Conservation (phyloP, 2,113 vertebrate genomes). For the Misgurnus mizolepis region DNA sequence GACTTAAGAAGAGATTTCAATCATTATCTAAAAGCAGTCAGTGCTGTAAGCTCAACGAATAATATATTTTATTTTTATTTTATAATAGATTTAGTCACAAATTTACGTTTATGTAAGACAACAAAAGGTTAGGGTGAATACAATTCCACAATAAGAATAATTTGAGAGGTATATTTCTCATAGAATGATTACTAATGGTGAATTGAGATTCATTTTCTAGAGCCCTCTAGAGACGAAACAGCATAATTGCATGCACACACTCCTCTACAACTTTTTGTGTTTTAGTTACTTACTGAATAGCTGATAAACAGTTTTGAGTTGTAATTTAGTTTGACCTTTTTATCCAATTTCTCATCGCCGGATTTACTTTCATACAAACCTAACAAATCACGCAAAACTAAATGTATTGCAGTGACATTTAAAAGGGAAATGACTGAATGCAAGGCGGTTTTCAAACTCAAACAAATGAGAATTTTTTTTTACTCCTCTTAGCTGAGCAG, state of each 20-base stretch:
- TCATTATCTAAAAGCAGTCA: neutral
- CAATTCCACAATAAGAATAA: neutral
- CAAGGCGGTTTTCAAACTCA: neutral
- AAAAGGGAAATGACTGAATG: slow-evolving; percentile 2
- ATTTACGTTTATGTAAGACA: neutral
- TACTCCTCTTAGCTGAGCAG: neutral
- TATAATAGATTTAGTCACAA: neutral
- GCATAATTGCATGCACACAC: slow-evolving; percentile 39
- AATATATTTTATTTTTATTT: too few relatives aligned
- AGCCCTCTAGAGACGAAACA: slow-evolving; percentile 33
- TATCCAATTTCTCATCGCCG: neutral
- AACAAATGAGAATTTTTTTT: neutral
- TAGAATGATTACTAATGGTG: neutral
- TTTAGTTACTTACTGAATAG: neutral
- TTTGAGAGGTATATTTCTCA: neutral
- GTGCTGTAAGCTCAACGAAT: neutral
- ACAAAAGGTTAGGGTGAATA: neutral
- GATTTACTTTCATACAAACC: slow-evolving; percentile 16
- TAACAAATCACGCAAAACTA: slow-evolving; percentile 8
- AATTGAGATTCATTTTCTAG: neutral
- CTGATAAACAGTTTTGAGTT: slow-evolving; percentile 12
- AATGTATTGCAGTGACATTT: slow-evolving; percentile 26
- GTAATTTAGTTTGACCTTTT: slow-evolving; percentile 21
- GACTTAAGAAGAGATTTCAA: neutral
- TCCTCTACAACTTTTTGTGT: neutral